phyloP scores from a whole-genome alignment of 1,140 invertebrate species.

The Meloidogyne exigua region DNA sequence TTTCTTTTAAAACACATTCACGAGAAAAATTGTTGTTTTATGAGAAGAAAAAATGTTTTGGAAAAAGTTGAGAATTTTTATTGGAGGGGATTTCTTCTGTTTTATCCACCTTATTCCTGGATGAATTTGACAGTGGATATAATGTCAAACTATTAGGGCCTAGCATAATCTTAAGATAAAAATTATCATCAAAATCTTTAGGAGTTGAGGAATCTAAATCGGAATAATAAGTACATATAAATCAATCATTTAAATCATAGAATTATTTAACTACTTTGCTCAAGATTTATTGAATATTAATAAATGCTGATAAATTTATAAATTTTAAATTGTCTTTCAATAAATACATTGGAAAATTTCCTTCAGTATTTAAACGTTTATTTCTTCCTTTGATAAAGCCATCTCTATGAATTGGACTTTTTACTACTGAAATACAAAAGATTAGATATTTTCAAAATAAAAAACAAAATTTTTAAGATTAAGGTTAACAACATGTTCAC shows the following conservation, averaged over 20 bases:
- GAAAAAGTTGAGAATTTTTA: not conserved
- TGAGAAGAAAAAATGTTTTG: too few species aligned
- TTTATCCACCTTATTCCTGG: not conserved
- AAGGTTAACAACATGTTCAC: too few species aligned
- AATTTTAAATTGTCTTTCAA: not conserved
- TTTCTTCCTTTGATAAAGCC: not conserved
- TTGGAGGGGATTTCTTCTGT: not conserved
- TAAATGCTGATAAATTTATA: slow-evolving; percentile 1
- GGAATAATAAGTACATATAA: too few species aligned
- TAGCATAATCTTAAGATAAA: slow-evolving; percentile 7
- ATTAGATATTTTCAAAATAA: too few species aligned
- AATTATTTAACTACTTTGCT: too few species aligned
- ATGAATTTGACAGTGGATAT: not conserved
- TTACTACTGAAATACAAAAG: not conserved
- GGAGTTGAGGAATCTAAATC: too few species aligned
- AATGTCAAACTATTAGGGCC: not conserved
- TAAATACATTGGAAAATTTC: slow-evolving; percentile 5
- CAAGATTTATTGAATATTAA: not conserved
- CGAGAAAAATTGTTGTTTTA: too few species aligned
- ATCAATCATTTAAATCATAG: too few species aligned
- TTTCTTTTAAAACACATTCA: too few species aligned
- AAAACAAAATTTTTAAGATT: too few species aligned
- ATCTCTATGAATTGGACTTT: not conserved
- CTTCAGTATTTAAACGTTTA: not conserved
- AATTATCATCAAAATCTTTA: too few species aligned